Evolutionary conservation across 2,888 invertebrate genomes (phyloP), one percentile per base, ranked within the genome.

Genomic region (Axea sp.): DNA sequence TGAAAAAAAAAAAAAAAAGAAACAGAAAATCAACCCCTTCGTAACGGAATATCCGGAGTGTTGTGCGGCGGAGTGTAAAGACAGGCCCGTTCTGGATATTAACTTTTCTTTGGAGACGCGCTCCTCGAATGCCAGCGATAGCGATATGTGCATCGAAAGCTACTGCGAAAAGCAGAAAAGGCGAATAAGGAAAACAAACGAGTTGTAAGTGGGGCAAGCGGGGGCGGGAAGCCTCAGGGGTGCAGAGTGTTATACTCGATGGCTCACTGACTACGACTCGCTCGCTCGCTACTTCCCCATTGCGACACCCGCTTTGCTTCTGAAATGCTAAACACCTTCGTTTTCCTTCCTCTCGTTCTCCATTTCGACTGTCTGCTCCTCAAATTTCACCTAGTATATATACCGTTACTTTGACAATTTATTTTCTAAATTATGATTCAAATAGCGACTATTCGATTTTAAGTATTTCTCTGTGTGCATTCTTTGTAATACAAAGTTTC

Each of bases 181-280:
- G 49, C 67, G 74, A 65, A 77, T 76, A 78, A 78, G 79, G 78
- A 81, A 73, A 81, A 77, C 74, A 78, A 73, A 80, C 80, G 78
- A 78, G 78, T 76, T 76, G 81, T 81, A 87, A 87, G 83, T 87
- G 85, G 84, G 84, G 81, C 85, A 86, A 83, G 83, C 78, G 77
- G 79, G 80, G 83, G 83, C 51, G 83, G 83, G 86, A 87, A 86
- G 83, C 86, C 86, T 80, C 77, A 75, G 62, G 81, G 84, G 81
- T 83, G 83, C 82, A 74, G 72, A 67, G 76, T 77, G 80, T 80
- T 80, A 80, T 71, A 75, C 75, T 75, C 76, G 75, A 76, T 77
- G 69, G 71, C 75, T 77, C 62, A 69, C 65, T 65, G 47, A 65
- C 59, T 65, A n/a, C n/a, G 41, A 26, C 51, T 41, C 35, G 57